These are phyloP conservation scores for Hypomecis atomaria DNA, from an alignment of 2,888 invertebrate species.

Conservation along the genomic window DNA sequence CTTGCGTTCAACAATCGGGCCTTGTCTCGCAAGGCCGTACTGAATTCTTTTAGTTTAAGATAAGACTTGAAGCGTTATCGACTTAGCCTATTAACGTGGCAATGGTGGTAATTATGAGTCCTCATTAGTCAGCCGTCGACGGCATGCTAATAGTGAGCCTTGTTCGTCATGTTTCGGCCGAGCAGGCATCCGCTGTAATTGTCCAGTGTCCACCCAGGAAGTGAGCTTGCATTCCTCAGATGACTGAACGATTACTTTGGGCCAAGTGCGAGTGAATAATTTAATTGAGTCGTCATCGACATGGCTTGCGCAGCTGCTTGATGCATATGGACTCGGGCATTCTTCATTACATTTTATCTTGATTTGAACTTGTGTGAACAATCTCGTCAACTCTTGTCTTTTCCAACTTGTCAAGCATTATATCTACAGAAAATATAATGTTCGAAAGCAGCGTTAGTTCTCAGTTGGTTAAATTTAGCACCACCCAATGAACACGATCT, in stretches of 20 bases:
- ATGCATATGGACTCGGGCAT: slow-evolving; percentile 13
- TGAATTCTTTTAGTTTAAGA: slow-evolving; percentile 20
- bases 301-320: slow-evolving; percentile 21
- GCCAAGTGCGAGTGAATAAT: slow-evolving; percentile 63
- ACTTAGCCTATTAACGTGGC: slow-evolving; percentile 9
- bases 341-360: slow-evolving; percentile 1
- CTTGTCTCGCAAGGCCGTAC: slow-evolving; percentile 25
- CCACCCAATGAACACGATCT: slow-evolving; percentile 5
- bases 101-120: slow-evolving; percentile 13
- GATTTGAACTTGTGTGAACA: not conserved
- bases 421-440: not conserved
- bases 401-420: not conserved
- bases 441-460: not conserved
- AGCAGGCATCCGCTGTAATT: slow-evolving; percentile 69
- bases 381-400: not conserved
- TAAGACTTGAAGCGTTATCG: slow-evolving; percentile 18
- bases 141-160: slow-evolving; percentile 50
- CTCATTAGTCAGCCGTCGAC: slow-evolving; percentile 48
- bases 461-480: not conserved
- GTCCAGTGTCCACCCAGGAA: slow-evolving; percentile 68
- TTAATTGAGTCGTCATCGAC: slow-evolving; percentile 55
- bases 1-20: slow-evolving; percentile 19
- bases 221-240: slow-evolving; percentile 73
- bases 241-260: slow-evolving; percentile 62
- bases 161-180: slow-evolving; percentile 54